Conservation (phyloP, 1,140 invertebrate species). For the Stegodyphus dumicola region DNA sequence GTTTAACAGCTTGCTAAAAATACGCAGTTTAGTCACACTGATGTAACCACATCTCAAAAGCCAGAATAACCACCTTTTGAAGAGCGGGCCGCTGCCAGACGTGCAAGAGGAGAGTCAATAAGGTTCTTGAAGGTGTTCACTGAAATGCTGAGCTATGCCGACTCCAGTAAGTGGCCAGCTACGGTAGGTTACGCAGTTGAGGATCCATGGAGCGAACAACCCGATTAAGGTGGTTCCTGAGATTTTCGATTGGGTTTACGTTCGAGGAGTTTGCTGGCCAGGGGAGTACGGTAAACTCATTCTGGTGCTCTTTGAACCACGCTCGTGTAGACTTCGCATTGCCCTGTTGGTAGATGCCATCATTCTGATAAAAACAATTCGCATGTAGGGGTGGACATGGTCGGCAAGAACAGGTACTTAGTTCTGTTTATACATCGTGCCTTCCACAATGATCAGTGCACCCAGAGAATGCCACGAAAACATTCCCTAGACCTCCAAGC, state of each 20-base stretch:
- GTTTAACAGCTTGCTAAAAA: too few species aligned
- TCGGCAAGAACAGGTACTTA: too few species aligned
- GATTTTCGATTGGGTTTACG: conserved; percentile 1
- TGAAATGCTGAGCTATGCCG: not conserved
- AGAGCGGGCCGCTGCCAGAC: not conserved
- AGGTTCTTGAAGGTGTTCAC: too few species aligned
- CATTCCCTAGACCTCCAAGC: too few species aligned
- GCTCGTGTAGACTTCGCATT: not conserved
- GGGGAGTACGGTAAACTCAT: not conserved
- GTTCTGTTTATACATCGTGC: too few species aligned
- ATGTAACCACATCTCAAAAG: not conserved
- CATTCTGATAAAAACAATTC: too few species aligned
- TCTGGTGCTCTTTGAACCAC: not conserved
- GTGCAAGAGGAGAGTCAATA: not conserved
- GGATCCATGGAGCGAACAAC: not conserved
- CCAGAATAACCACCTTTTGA: not conserved
- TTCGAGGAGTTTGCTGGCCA: not conserved
- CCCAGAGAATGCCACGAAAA: too few species aligned
- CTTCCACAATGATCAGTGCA: too few species aligned
- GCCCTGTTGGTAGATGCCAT: too few species aligned
- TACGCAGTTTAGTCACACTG: not conserved
- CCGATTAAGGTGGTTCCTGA: not conserved
- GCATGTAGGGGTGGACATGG: too few species aligned
- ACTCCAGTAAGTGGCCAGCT: not conserved
- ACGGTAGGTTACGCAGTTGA: not conserved